These are phyloP conservation scores for Danionella dracula DNA, from an alignment of 2,797 vertebrate species.

Conservation along the genomic window DNA sequence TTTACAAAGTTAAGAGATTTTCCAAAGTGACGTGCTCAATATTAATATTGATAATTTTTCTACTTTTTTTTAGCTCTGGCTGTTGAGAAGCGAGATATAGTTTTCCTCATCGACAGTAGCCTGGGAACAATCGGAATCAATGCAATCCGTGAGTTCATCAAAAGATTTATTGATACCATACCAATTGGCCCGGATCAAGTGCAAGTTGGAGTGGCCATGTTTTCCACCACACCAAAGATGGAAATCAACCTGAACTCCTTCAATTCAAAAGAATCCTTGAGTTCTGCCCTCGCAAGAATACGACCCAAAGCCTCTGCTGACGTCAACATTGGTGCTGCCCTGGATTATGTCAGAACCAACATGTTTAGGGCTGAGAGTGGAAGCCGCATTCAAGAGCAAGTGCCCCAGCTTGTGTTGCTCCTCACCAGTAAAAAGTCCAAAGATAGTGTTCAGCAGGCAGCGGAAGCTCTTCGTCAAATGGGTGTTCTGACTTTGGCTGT, in stretches of 20 bases:
- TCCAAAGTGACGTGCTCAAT: too few relatives aligned
- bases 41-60: constrained; percentile 12
- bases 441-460: constrained; percentile 71
- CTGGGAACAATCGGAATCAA: constrained; percentile 69
- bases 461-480: constrained; percentile 66
- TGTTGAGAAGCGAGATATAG: constrained; percentile 86
- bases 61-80: constrained; percentile 67
- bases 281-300: constrained; percentile 63
- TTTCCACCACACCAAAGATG: constrained; percentile 62
- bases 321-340: constrained; percentile 80
- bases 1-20: too few relatives aligned
- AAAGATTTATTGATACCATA: constrained; percentile 74
- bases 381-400: constrained; percentile 70
- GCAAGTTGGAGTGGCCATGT: constrained; percentile 83
- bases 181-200: constrained; percentile 83
- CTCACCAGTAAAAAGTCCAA: constrained; percentile 81
- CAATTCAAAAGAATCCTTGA: constrained; percentile 60
- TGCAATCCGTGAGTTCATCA: constrained; percentile 78
- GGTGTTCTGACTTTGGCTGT: constrained; percentile 76
- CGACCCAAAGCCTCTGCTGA: constrained; percentile 57
- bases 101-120: constrained; percentile 92
- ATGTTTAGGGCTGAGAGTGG: constrained; percentile 76
- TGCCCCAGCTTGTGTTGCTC: constrained; percentile 83
- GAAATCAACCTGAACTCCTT: constrained; percentile 83
- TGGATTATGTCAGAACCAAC: constrained; percentile 76